Evolutionary conservation across 1,140 invertebrate species (phyloP).

Genomic region (Paraescarpia echinospica): DNA sequence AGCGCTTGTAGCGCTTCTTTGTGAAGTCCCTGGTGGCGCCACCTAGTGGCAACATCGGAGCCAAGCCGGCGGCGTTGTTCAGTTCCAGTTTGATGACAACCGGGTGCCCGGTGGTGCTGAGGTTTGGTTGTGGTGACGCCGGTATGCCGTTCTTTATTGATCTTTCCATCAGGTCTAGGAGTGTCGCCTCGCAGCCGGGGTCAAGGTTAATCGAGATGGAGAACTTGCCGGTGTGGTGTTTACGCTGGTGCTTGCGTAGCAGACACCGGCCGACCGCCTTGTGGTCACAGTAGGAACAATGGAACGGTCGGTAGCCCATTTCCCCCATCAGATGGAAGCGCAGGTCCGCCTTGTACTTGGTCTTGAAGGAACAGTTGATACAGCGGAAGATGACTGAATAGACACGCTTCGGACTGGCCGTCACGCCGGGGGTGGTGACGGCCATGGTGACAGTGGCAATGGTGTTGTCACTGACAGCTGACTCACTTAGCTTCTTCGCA

Average conservation of each 20-base stretch:
- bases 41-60: neutral
- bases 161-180: constrained; percentile 14
- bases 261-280: constrained; percentile 6
- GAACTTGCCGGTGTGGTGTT: constrained; percentile 11
- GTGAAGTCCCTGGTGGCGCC: neutral
- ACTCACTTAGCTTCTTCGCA: neutral
- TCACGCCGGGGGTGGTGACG: too few species aligned
- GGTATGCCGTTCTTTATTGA: neutral
- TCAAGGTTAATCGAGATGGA: constrained; percentile 12
- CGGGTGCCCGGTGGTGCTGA: neutral
- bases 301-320: constrained; percentile 25
- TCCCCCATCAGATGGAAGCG: constrained; percentile 25
- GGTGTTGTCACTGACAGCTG: neutral
- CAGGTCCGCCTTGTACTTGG: constrained; percentile 19
- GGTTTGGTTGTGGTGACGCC: neutral
- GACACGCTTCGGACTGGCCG: neutral
- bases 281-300: constrained; percentile 21
- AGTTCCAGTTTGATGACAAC: neutral
- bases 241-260: constrained; percentile 25
- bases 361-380: constrained; percentile 19
- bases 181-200: constrained; percentile 8
- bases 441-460: neutral
- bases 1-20: constrained; percentile 4
- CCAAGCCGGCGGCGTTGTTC: neutral
- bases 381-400: constrained; percentile 14